Conservation (phyloP, 2,888 invertebrate genomes). For the Petrophora chlorosata region DNA sequence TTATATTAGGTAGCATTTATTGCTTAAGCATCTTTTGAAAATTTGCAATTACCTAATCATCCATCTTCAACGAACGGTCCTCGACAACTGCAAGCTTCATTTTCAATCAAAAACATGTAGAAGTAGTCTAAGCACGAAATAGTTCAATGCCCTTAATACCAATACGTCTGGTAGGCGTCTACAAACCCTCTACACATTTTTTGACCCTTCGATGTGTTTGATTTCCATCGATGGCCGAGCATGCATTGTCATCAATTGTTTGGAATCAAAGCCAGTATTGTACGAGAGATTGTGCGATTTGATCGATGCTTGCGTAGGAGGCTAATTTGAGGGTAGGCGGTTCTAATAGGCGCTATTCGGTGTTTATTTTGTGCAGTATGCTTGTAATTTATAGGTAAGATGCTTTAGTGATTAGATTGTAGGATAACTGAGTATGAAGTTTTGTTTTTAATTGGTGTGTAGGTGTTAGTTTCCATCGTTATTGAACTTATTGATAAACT, state of each 20-base stretch:
- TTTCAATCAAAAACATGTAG: constrained; percentile 44
- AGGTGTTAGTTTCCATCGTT: constrained; percentile 6
- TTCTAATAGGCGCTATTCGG: constrained; percentile 52
- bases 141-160: constrained; percentile 55
- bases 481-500: not conserved
- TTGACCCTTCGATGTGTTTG: constrained; percentile 36
- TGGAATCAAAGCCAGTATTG: constrained; percentile 49
- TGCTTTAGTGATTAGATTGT: constrained; percentile 24
- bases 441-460: constrained; percentile 25
- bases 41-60: too few species aligned
- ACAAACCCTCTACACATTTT: constrained; percentile 48
- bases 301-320: constrained; percentile 30
- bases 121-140: constrained; percentile 57
- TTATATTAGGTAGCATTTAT: too few species aligned
- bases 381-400: constrained; percentile 33
- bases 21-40: too few species aligned
- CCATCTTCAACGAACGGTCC: not conserved
- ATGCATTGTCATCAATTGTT: constrained; percentile 31
- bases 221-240: constrained; percentile 52
- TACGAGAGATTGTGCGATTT: constrained; percentile 31
- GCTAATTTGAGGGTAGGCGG: constrained; percentile 37
- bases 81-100: constrained; percentile 1
- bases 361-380: constrained; percentile 54
- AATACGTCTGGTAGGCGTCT: constrained; percentile 67
- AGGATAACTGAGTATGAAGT: constrained; percentile 19